These are phyloP conservation scores for Hypotaenidia okinawae DNA, from an alignment of 2,797 vertebrate species.

Conservation along the genomic window DNA sequence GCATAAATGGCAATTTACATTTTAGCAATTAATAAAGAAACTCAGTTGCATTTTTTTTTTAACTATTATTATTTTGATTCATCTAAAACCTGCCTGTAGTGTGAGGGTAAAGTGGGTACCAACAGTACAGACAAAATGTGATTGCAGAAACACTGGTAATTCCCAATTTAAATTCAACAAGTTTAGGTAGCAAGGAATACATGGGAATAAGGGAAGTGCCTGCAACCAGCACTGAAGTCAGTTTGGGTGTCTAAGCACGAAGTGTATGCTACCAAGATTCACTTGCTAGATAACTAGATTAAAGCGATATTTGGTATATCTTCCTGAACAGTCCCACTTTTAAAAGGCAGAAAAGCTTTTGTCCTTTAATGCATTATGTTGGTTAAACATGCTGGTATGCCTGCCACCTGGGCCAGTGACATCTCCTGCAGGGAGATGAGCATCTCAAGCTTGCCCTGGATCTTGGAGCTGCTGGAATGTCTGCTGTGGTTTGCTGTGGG, in stretches of 20 bases:
- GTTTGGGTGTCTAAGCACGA: not conserved
- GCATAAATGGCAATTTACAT: not conserved
- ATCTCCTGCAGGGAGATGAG: not conserved
- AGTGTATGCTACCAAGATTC: not conserved
- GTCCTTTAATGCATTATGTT: not conserved
- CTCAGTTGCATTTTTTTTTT: accelerated
- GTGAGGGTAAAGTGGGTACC: not conserved
- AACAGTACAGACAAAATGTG: not conserved
- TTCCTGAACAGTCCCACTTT: not conserved
- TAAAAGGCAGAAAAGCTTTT: not conserved
- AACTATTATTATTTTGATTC: not conserved
- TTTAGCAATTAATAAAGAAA: not conserved
- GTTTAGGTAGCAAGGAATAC: not conserved
- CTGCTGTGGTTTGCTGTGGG: not conserved
- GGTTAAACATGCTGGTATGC: not conserved
- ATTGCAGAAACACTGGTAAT: not conserved
- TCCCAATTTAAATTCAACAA: not conserved
- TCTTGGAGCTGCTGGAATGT: not conserved
- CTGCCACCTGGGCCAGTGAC: not conserved
- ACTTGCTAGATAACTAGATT: not conserved
- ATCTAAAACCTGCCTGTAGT: not conserved
- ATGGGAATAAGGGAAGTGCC: no score
- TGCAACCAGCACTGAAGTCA: not conserved
- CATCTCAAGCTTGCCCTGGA: not conserved
- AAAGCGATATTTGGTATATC: not conserved